Base-by-base conservation (phyloP, 1,140 invertebrate species). In the Eciton burchellii region DNA sequence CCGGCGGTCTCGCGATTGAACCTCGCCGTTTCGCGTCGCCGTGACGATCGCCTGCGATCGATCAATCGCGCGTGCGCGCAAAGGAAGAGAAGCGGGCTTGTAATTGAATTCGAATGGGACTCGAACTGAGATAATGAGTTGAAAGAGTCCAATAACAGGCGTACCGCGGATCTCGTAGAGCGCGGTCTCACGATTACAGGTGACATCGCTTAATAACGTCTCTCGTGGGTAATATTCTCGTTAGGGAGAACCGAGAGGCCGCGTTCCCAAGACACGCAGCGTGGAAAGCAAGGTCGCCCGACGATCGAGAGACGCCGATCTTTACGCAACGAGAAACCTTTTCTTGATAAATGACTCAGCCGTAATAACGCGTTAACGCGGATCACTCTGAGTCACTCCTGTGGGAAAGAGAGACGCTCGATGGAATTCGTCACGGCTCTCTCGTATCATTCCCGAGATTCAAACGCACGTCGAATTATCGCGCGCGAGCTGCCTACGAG, bases 241-340 rank as follows among this genome's bases (percentile, higher is more conserved):
- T 49, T 66, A 45, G 47, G 24, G 4, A 81, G 12, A 73, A 74
- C 73, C 71, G 43, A 60, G 29, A 54, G 49, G 41, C 60, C 16
- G 29, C 74, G n/a, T 76, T 74, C 29, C 8, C 57, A 65, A 72
- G 84, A 41, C 45, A 52, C 41, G 45, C 11, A 16, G 11, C 29
- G 41, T 81, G 19, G 70, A 70, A 83, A 83, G 45, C 63, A 70
- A 84, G 83, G 77, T 71, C 62, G 24, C 5, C 24, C 14, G 43
- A 19, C 14, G 43, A 72, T 74, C 56, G 49, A 73, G 73, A 66
- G 57, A 85, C 70, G 49, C n/a, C 45, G 35, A 76, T 62, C 63
- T 56, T 70, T 86, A 62, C 83, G 63, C 57, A 84, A 86, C 74
- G 54, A 54, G 57, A 71, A 85, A n/a, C n/a, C 54, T 57, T 83